phyloP scores from a whole-genome alignment of 2,113 vertebrate genomes.

The Emydocephalus ijimae region DNA sequence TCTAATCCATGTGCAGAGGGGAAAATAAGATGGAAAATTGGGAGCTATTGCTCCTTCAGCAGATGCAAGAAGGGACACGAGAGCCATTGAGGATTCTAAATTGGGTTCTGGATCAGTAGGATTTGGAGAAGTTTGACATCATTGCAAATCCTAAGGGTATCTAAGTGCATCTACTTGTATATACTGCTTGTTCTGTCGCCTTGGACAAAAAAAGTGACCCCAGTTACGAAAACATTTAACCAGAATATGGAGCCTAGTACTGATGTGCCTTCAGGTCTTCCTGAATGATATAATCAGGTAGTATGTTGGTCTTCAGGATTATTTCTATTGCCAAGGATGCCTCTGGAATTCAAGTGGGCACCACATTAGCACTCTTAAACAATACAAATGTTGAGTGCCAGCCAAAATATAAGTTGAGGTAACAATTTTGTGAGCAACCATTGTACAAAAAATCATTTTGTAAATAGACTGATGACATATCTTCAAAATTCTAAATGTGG shows the following conservation, averaged over 20 bases:
- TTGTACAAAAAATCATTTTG: neutral
- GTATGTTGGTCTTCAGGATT: neutral
- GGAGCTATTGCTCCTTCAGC: neutral
- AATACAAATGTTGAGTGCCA: neutral
- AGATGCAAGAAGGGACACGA: neutral
- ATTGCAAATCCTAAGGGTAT: neutral
- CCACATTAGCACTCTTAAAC: neutral
- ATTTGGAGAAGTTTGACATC: neutral
- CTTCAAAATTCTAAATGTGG: neutral
- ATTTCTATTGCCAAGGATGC: neutral
- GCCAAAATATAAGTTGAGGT: neutral
- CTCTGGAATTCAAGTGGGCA: neutral
- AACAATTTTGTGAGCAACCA: neutral
- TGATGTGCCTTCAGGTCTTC: neutral
- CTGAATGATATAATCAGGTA: neutral
- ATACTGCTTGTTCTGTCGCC: neutral
- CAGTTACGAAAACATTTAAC: neutral
- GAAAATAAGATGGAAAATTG: neutral
- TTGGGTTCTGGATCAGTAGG: neutral
- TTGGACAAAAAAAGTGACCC: neutral
- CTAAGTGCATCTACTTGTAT: neutral
- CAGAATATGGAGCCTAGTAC: neutral
- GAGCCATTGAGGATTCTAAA: neutral
- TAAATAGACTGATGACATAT: neutral
- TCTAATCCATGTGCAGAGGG: neutral